Conservation (phyloP, 2,888 invertebrate species). For the Andrena praecox region DNA sequence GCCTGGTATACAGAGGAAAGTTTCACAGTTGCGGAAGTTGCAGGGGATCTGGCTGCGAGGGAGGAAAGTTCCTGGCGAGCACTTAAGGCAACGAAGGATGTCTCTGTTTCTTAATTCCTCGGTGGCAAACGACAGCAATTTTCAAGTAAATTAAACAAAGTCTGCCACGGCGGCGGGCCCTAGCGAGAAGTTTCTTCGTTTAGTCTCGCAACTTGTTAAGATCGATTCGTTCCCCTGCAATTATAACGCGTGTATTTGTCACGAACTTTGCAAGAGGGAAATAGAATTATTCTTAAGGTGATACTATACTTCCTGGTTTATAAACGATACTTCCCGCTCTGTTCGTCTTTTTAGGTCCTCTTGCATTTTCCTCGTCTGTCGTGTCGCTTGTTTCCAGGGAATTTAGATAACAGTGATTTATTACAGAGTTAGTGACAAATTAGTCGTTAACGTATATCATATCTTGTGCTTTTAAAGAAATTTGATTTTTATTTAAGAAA, state of each 20-base stretch:
- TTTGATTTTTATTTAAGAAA: too few relatives aligned
- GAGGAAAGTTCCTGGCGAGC: slow-evolving; percentile 42
- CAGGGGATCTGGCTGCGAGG: not conserved
- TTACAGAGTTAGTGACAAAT: too few relatives aligned
- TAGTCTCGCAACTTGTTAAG: slow-evolving; percentile 1
- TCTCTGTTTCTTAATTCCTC: slow-evolving; percentile 40
- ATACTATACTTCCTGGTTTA: too few relatives aligned
- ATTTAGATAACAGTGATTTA: too few relatives aligned
- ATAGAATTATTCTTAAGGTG: too few relatives aligned
- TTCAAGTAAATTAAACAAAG: slow-evolving; percentile 22
- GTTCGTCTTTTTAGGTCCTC: too few relatives aligned
- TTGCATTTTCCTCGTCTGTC: too few relatives aligned
- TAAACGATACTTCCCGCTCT: too few relatives aligned
- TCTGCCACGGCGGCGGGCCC: slow-evolving; percentile 40
- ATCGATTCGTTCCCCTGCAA: slow-evolving; percentile 24
- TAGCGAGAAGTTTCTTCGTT: slow-evolving; percentile 54
- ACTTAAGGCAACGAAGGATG: slow-evolving; percentile 24
- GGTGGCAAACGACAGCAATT: slow-evolving; percentile 37
- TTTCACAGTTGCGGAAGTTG: not conserved
- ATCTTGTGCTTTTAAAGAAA: too few relatives aligned
- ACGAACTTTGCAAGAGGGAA: too few relatives aligned
- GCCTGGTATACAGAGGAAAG: not conserved
- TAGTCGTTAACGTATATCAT: too few relatives aligned
- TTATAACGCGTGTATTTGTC: not conserved
- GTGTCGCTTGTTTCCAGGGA: too few relatives aligned